These are phyloP conservation scores for Glaucidium brasilianum DNA, from an alignment of 2,113 vertebrate species.

Conservation along the genomic window DNA sequence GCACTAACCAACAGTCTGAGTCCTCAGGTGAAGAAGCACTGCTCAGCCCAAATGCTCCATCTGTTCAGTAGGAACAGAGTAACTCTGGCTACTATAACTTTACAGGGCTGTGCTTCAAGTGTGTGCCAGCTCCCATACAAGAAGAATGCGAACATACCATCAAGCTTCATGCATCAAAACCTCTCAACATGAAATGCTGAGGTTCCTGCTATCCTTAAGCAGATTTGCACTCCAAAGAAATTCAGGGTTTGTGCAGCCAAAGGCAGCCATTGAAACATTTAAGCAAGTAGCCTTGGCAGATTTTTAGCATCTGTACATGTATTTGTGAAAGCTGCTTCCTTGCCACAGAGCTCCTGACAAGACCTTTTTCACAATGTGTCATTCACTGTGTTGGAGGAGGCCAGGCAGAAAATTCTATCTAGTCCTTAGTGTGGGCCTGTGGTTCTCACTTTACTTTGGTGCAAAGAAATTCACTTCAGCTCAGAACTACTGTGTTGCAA, in stretches of 20 bases:
- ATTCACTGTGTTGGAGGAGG: background rate
- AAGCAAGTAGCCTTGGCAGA: background rate
- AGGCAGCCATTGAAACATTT: background rate
- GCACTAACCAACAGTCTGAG: background rate
- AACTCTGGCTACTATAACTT: background rate
- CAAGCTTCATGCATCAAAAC: background rate
- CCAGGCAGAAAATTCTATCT: background rate
- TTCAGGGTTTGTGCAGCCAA: background rate
- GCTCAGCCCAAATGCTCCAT: rapidly evolving
- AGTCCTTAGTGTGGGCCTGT: background rate
- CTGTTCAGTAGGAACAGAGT: rapidly evolving
- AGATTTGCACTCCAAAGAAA: background rate
- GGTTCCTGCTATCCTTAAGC: background rate
- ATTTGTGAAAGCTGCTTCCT: background rate
- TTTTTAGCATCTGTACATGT: background rate
- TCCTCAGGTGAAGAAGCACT: background rate
- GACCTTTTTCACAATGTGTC: background rate
- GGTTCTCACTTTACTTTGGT: background rate
- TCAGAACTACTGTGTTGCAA: background rate
- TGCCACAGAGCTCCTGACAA: background rate
- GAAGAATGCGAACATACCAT: background rate
- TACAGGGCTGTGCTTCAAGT: background rate
- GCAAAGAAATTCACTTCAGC: background rate
- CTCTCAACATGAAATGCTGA: background rate
- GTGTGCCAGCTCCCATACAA: background rate